Evolutionary conservation across 2,113 vertebrate genomes (phyloP), one percentile per base, ranked within the genome.

Genomic region (Greenwoodochromis staneri): DNA sequence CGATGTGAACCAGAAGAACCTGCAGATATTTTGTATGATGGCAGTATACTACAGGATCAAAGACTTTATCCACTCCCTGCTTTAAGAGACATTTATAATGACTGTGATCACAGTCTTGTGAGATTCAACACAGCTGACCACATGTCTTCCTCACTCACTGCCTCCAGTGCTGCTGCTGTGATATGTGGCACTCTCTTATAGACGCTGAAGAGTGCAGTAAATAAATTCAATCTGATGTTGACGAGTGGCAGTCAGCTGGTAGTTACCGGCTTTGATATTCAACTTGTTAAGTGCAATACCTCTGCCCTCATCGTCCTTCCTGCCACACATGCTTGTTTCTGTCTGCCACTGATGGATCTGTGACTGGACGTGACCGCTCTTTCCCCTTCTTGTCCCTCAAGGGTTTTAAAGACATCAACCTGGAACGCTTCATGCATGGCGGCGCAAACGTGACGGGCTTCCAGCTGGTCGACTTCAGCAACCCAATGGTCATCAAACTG

Each of bases 331-430:
- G n/a, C 11, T 14, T 63, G 14, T 69, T 24, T 73, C 2, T 19
- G 4, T 45, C 9, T 84, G 5, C 9, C 53, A 0, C 34, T 76
- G 17, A 51, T 45, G 81, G 81, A 85, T 51, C 78, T 24, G n/a
- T 71, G 80, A 71, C 61, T 49, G 81, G 7, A 66, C 13, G 2
- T 88, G 83, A 88, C 45, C 51, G 2, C 27, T 59, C 82, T 82
- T 38, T 83, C 54, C 4, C 34, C 24, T n/a, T 17, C 4, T 84
- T 27, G 0, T 38, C 61, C 81, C 73, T 81, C 4, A 94, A 99
- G 99, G 99, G 99, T 63, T 99, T 99, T 95, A 99, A 99, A 94
- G 99, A 99, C 95, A 99, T 99, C 96, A 98, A 98, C 95, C 96
- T 99, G 88, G 99, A 99, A 92, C 98, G 98, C 59, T 99, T 99